Conservation (phyloP, 1,140 invertebrate species). For the Atopsyche davidsoni region DNA sequence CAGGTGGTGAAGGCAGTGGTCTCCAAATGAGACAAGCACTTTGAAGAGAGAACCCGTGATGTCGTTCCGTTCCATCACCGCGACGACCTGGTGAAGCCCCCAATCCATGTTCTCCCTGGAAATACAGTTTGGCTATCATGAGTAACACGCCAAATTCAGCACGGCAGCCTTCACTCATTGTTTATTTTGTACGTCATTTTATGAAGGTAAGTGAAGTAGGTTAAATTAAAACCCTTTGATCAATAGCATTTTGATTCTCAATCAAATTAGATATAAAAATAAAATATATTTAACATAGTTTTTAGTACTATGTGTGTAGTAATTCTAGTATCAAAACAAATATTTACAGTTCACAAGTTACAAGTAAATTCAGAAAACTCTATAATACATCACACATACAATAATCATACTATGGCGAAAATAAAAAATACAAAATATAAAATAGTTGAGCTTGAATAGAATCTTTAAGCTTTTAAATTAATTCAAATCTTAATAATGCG, state of each 20-base stretch:
- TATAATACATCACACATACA: too few species aligned
- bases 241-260: neutral
- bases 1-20: slow-evolving; percentile 73
- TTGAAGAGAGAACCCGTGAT: slow-evolving; percentile 61
- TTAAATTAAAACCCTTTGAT: slow-evolving; percentile 3
- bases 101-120: slow-evolving; percentile 53
- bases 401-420: too few species aligned
- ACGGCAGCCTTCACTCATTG: neutral
- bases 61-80: slow-evolving; percentile 63
- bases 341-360: too few species aligned
- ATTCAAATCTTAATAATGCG: neutral
- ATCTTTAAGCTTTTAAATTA: neutral
- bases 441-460: neutral
- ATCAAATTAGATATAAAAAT: neutral
- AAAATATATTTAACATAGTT: too few species aligned
- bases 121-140: too few species aligned
- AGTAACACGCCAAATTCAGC: too few species aligned
- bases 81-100: slow-evolving; percentile 72
- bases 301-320: too few species aligned
- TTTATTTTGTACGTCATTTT: neutral
- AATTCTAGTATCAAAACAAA: too few species aligned
- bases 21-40: slow-evolving; percentile 66
- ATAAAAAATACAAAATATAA: neutral
- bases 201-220: neutral
- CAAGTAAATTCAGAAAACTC: too few species aligned